These are phyloP conservation scores for Antheraea yamamai DNA, from an alignment of 2,888 invertebrate species.

Conservation along the genomic window DNA sequence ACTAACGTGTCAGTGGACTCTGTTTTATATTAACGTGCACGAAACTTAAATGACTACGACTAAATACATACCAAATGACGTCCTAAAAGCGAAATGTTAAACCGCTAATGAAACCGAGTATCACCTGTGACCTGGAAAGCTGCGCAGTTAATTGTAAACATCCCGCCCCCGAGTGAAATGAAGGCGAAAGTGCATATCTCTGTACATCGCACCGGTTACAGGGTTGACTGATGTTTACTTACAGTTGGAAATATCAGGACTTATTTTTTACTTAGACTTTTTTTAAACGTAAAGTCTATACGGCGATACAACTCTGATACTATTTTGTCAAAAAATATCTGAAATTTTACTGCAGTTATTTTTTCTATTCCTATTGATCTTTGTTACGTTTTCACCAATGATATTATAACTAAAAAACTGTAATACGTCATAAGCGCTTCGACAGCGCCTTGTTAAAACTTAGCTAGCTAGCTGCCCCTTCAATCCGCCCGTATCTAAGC, in stretches of 20 bases:
- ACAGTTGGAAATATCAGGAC: constrained; percentile 17
- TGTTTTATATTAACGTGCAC: neutral
- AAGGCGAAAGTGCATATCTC: constrained; percentile 66
- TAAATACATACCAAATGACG: constrained; percentile 6
- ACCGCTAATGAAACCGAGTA: constrained; percentile 54
- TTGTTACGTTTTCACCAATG: too few species aligned
- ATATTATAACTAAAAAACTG: too few species aligned
- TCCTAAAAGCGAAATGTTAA: constrained; percentile 46
- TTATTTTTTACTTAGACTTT: neutral
- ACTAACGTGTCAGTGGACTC: too few species aligned
- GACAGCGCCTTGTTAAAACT: too few species aligned
- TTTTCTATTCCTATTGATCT: too few species aligned
- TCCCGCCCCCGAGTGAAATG: constrained; percentile 53
- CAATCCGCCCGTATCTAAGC: too few species aligned
- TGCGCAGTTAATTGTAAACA: constrained; percentile 65
- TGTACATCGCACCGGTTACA: constrained; percentile 46
- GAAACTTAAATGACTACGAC: neutral
- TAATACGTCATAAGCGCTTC: too few species aligned
- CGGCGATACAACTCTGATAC: too few species aligned
- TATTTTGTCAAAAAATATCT: too few species aligned
- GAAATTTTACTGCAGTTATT: too few species aligned
- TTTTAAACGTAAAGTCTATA: too few species aligned
- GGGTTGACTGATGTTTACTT: constrained; percentile 31
- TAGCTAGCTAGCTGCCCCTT: too few species aligned
- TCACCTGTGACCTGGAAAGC: constrained; percentile 66